Evolutionary conservation across 2,888 invertebrate species (phyloP), one percentile per base, ranked within the genome.

Genomic region (Chrysodeixis includens): DNA sequence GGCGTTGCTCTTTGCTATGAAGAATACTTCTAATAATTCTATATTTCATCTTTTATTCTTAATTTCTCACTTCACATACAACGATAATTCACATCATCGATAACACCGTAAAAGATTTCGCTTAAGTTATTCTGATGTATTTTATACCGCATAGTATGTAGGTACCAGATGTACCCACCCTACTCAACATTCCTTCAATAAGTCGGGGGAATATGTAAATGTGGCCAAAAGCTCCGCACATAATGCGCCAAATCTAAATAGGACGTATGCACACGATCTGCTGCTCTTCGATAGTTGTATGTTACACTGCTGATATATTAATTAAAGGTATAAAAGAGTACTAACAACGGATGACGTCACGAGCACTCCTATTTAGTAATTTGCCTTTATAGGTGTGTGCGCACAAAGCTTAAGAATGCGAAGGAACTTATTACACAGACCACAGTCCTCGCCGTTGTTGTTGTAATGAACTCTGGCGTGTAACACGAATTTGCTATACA

Each of bases 131-230:
- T 59, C 56, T 52, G 35, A 44, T 49, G 61, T 51, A 46, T 56
- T 26, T 55, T 53, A 46, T 55, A 55, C 26, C 26, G 12, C 40
- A 32, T 46, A 18, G 53, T 3, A 9, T 12, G 16, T n/a, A n/a
- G n/a, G n/a, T 22, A 18, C 10, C 10, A 60, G 54, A 53, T 14
- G 30, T 60, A 58, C 46, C 60, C 56, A 49, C 62, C 52, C 56
- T 44, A 66, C 52, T 62, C 20, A 49, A 69, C 64, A 64, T 64
- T 60, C 62, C 55, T 67, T 64, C 62, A 63, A 58, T 70, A 68
- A 68, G 71, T 60, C 66, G 73, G 54, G 55, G 55, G 68, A 74
- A 71, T 77, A 81, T 79, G 82, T 73, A 82, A 81, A 81, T 80
- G 61, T 69, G 46, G 61, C 40, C 20, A 64, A 67, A 72, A 56